A percentile compares a stretch with the other conserved stretches of the same genome.
phyloP scores from a whole-genome alignment of 1,140 invertebrate species.

The Heliconius eleuchia region DNA sequence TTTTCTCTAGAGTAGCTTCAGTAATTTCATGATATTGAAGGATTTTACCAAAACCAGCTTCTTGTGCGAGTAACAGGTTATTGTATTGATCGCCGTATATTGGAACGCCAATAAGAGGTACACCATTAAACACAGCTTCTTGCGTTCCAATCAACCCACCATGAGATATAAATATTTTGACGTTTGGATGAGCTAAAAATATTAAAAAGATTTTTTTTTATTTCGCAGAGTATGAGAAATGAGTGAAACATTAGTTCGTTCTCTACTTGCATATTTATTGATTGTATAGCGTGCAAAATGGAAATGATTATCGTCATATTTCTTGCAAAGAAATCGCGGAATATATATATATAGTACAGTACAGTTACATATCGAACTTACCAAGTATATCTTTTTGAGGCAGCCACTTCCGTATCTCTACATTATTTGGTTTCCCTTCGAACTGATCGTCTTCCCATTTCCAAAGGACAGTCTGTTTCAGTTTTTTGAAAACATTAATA shows the following conservation, averaged over 20 bases:
- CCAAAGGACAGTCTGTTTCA: slow-evolving; percentile 85
- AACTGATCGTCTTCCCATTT: slow-evolving; percentile 84
- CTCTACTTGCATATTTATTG: too few relatives aligned
- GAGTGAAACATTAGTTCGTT: too few relatives aligned
- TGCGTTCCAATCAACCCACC: slow-evolving; percentile 85
- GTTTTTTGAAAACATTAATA: slow-evolving; percentile 79
- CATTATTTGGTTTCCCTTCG: slow-evolving; percentile 81
- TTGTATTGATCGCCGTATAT: slow-evolving; percentile 84
- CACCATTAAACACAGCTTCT: slow-evolving; percentile 85
- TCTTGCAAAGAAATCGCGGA: too few relatives aligned
- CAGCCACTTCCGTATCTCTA: slow-evolving; percentile 85
- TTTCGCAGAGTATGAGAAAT: too few relatives aligned
- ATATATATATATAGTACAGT: too few relatives aligned
- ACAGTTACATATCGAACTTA: background rate
- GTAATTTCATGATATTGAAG: slow-evolving; percentile 62
- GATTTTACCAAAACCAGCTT: slow-evolving; percentile 74
- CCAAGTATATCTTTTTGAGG: slow-evolving; percentile 85
- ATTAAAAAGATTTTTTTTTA: slow-evolving; percentile 13
- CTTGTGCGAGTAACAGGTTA: slow-evolving; percentile 79
- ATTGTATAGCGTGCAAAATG: too few relatives aligned
- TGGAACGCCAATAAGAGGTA: slow-evolving; percentile 85
- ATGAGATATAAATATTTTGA: slow-evolving; percentile 85
- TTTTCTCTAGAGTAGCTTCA: slow-evolving; percentile 53
- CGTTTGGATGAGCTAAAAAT: slow-evolving; percentile 81
- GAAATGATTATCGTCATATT: too few relatives aligned